A percentile compares a stretch with the other conserved stretches of the same genome.
phyloP scores from a whole-genome alignment of 2,113 vertebrate genomes.

The Zootoca vivipara region DNA sequence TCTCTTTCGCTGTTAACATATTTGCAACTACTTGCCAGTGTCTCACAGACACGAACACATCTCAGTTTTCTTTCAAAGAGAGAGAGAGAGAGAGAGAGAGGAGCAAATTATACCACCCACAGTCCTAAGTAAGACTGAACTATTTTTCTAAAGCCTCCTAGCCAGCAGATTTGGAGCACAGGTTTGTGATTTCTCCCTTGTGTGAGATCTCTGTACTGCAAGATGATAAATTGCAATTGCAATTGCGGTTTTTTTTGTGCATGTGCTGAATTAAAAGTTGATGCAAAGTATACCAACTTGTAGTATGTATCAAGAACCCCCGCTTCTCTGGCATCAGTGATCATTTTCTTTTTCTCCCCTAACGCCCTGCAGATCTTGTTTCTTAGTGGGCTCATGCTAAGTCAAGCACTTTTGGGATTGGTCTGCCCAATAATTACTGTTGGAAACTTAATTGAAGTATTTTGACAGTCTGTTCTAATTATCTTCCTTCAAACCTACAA shows the following conservation, averaged over 20 bases:
- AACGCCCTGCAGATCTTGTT: neutral
- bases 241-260: neutral
- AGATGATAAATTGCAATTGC: too few relatives aligned
- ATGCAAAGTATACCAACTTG: neutral
- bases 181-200: too few relatives aligned
- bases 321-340: neutral
- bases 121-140: neutral
- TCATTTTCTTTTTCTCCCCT: neutral
- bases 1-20: neutral
- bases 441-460: neutral
- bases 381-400: neutral
- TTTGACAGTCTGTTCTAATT: neutral
- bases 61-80: neutral
- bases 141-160: neutral
- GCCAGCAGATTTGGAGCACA: too few relatives aligned
- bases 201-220: too few relatives aligned
- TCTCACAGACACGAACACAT: neutral
- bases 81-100: fast-evolving
- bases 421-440: neutral
- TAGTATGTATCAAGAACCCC: neutral
- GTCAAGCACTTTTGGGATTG: neutral
- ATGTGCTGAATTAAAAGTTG: neutral
- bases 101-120: neutral
- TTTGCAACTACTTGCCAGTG: neutral
- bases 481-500: neutral